These are phyloP conservation scores for Astyanax mexicanus DNA, from an alignment of 2,797 vertebrate species.

Conservation along the genomic window DNA sequence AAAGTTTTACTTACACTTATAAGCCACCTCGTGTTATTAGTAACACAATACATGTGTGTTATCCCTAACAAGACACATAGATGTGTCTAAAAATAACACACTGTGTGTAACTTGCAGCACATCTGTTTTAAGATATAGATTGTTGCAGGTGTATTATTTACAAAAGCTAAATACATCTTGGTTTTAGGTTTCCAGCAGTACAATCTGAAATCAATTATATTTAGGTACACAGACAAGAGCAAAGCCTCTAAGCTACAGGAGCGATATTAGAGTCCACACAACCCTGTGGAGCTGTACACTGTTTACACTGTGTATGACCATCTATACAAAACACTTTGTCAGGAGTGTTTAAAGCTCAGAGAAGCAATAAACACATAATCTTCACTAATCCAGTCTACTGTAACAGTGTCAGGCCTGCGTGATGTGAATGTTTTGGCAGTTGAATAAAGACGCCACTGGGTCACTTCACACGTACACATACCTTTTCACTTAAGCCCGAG, in stretches of 20 bases:
- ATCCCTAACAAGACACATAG: too few species aligned
- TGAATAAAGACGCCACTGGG: background rate
- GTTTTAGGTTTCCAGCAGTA: background rate
- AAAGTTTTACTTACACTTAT: too few species aligned
- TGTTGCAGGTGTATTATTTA: background rate
- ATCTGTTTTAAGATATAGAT: background rate
- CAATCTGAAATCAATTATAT: background rate
- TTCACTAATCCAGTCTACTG: background rate
- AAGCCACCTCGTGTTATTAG: too few species aligned
- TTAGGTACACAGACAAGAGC: background rate
- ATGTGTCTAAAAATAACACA: too few species aligned
- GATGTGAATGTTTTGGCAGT: background rate
- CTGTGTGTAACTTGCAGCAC: too few species aligned
- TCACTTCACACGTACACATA: slow-evolving; percentile 31
- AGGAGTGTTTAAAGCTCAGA: background rate
- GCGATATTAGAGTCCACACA: background rate
- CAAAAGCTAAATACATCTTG: background rate
- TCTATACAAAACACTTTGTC: background rate
- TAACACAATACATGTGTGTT: too few species aligned
- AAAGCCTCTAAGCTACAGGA: too few species aligned
- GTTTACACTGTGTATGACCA: background rate
- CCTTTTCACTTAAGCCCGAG: slow-evolving; percentile 15
- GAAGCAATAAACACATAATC: too few species aligned
- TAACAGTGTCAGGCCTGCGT: background rate
- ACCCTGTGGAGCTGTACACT: background rate